Evolutionary conservation across 2,113 vertebrate genomes (phyloP), one percentile per base, ranked within the genome.

Genomic region (Artemisiospiza belli): DNA sequence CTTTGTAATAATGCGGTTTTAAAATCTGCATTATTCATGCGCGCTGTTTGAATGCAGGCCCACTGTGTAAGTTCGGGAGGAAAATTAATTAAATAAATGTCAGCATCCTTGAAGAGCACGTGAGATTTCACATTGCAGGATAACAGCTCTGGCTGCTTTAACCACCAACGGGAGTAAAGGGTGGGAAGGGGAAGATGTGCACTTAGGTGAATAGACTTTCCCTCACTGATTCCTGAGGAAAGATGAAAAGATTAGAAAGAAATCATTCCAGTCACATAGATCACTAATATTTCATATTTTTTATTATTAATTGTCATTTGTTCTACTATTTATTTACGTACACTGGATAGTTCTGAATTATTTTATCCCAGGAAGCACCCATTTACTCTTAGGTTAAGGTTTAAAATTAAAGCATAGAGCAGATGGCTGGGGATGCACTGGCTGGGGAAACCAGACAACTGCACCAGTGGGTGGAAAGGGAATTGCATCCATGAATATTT

Each of bases 81-180:
- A 74, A 96, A 97, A 96, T 94, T 96, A 97, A 97, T 97, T 54
- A 97, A 97, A 97, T 97, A 95, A 97, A 95, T 59, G 95, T 92
- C 95, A 94, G 90, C 18, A 91, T 91, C 92, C 90, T 96, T 74
- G 90, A 96, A 57, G 67, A 92, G 80, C 93, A 87, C 47, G 75
- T 95, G 96, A 95, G 92, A 62, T 72, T 85, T 79, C 89, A 76
- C 87, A 72, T 58, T 52, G 68, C 85, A 30, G 85, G 89, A 25
- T 88, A 92, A 83, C 94, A 86, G 76, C 90, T 96, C 85, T 1
- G 24, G 62, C 84, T 75, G 84, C 84, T 95, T 91, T 89, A 83
- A 85, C 90, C 73, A 54, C 82, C 49, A 11, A 90, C 52, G 58
- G 68, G 76, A 67, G 51, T 22, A 58, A 70, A 75, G 61, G 62